Conservation (phyloP, 2,888 invertebrate species). For the Drosophila infuscata region DNA sequence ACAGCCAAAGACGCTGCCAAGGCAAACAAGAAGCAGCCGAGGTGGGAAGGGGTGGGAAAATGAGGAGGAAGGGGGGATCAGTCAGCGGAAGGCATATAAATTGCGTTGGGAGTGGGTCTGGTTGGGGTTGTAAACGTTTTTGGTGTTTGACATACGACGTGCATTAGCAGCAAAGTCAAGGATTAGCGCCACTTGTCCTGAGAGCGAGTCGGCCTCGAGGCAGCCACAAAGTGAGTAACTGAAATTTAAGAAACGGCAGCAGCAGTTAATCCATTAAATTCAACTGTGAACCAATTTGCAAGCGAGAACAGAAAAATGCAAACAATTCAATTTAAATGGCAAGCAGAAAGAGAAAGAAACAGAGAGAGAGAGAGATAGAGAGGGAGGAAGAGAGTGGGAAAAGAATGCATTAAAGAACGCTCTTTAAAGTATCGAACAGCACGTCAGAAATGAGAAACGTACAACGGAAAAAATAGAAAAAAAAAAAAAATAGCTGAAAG, state of each 20-base stretch:
- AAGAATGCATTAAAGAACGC: constrained; percentile 23
- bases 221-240: constrained; percentile 11
- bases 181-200: constrained; percentile 78
- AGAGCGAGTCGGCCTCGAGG: constrained; percentile 53
- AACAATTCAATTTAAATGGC: constrained; percentile 71
- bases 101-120: constrained; percentile 51
- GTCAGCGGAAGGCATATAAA: constrained; percentile 71
- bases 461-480: not conserved
- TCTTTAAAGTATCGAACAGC: constrained; percentile 49
- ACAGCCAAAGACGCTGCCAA: constrained; percentile 58
- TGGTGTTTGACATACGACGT: constrained; percentile 80
- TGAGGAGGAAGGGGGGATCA: too few relatives aligned
- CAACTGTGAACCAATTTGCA: constrained; percentile 70
- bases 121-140: constrained; percentile 66
- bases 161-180: constrained; percentile 80
- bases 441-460: not conserved
- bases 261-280: constrained; percentile 66
- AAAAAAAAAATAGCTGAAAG: not conserved
- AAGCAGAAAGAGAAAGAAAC: not conserved
- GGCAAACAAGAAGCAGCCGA: constrained; percentile 55
- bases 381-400: not conserved
- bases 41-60: too few relatives aligned
- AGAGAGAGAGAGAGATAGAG: not conserved
- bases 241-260: constrained; percentile 57
- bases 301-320: constrained; percentile 36